Base-by-base conservation (phyloP, 2,113 vertebrate species). In the Pardalotus punctatus region DNA sequence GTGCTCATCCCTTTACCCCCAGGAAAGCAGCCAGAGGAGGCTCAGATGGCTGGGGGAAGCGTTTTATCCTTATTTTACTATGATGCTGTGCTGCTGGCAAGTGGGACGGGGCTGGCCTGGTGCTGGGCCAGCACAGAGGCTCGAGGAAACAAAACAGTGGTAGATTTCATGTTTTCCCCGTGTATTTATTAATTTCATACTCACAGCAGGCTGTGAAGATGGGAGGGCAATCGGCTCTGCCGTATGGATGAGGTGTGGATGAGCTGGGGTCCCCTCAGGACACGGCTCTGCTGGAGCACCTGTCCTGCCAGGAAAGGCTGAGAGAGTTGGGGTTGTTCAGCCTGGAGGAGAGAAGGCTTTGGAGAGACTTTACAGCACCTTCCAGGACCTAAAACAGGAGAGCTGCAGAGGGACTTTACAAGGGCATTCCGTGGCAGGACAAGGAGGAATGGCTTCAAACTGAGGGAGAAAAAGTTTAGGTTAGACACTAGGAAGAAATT, bases 11-110 rank as follows among this genome's bases (percentile, higher is more conserved):
- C 56, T 70, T 74, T 42, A 47, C 56, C 56, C 29, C 51, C 66
- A 87, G 94, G 69, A 96, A 81, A 79, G 86, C 72, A 88, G 73
- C 65, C 85, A 93, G 81, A 67, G 76, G 81, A 78, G 73, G 56
- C 77, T 92, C 78, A 81, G 69, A 36, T 74, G 54, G 31, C 50
- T 4, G 8, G 36, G 38, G 64, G 25, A 77, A 28, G 36, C 31
- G 27, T 81, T 89, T 94, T 53, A 48, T 65, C 58, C 64, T 77
- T 47, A 15, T 64, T 96, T 89, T 81, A n/a, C 67, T 23, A 1
- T 29, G 76, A 23, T 38, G 66, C 51, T 67, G 27, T 18, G n/a
- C 73, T 79, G 51, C 24, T 1, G 4, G 58, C 31, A 11, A 22
- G 21, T 4, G 24, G 67, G 48, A 72, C 0, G 0, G 4, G 21